Conservation (phyloP, 2,797 vertebrate genomes). For the Chrysocyon brachyurus region DNA sequence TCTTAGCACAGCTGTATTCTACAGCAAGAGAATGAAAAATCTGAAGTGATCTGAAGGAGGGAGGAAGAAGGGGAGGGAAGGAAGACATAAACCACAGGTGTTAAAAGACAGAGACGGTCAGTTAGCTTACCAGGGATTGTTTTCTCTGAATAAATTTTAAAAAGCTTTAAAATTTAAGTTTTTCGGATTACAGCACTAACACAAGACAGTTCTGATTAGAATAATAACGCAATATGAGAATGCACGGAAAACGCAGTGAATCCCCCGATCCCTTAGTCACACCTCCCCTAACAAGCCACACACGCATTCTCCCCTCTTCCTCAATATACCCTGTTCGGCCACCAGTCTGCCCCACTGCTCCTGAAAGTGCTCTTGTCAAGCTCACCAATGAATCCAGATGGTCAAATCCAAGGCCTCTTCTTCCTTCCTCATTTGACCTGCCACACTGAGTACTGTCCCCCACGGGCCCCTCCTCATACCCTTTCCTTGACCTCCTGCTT, state of each 20-base stretch:
- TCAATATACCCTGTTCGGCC: neutral
- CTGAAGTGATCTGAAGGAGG: neutral
- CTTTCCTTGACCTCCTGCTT: neutral
- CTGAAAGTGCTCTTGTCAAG: neutral
- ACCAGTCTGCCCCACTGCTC: neutral
- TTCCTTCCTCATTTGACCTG: neutral
- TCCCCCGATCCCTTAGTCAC: no score
- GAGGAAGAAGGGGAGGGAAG: neutral
- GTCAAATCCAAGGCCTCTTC: neutral
- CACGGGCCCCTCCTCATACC: neutral
- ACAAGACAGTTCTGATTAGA: neutral
- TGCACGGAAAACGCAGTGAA: neutral
- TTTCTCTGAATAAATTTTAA: neutral
- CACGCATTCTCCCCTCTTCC: neutral
- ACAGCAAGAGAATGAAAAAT: neutral
- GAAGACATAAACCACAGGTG: neutral
- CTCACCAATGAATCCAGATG: neutral
- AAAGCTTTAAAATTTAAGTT: neutral
- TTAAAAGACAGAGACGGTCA: neutral
- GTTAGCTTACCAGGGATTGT: neutral
- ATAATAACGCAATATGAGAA: neutral
- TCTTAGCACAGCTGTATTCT: neutral
- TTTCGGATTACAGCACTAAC: neutral
- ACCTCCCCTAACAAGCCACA: neutral
- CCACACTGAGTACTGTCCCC: no score